phyloP scores from a whole-genome alignment of 1,140 invertebrate genomes.

The Cotesia glomerata region DNA sequence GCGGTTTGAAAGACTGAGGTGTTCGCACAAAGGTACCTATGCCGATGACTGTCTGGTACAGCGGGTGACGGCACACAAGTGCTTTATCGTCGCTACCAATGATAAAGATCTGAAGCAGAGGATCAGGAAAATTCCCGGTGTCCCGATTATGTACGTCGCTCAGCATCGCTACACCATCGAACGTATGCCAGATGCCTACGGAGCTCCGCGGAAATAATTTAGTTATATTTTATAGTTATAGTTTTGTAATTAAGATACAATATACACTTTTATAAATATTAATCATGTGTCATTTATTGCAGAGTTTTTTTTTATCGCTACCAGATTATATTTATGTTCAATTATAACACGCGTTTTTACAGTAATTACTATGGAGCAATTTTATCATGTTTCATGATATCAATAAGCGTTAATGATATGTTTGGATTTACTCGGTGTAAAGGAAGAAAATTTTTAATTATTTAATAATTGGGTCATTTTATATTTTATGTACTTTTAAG shows the following conservation, averaged over 20 bases:
- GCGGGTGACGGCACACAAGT: slow-evolving; percentile 96
- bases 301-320: not conserved
- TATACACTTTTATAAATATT: too few species aligned
- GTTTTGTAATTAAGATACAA: too few species aligned
- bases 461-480: too few species aligned
- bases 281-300: too few species aligned
- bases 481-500: too few species aligned
- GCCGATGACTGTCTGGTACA: slow-evolving; percentile 99
- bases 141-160: slow-evolving; percentile 97
- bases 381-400: too few species aligned
- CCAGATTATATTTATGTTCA: too few species aligned
- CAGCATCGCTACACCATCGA: slow-evolving; percentile 95
- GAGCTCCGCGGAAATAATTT: slow-evolving; percentile 74
- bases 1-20: slow-evolving; percentile 90
- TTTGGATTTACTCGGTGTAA: too few species aligned
- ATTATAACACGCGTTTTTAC: too few species aligned
- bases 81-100: slow-evolving; percentile 99
- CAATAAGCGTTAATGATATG: too few species aligned
- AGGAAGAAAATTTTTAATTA: too few species aligned
- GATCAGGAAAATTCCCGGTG: slow-evolving; percentile 97
- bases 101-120: slow-evolving; percentile 96
- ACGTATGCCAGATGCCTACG: slow-evolving; percentile 98
- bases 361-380: too few species aligned
- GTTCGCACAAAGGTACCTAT: slow-evolving; percentile 98
- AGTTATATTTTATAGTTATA: not conserved